Base-by-base conservation (phyloP, 2,888 invertebrate species). In the Nomada fucata region DNA sequence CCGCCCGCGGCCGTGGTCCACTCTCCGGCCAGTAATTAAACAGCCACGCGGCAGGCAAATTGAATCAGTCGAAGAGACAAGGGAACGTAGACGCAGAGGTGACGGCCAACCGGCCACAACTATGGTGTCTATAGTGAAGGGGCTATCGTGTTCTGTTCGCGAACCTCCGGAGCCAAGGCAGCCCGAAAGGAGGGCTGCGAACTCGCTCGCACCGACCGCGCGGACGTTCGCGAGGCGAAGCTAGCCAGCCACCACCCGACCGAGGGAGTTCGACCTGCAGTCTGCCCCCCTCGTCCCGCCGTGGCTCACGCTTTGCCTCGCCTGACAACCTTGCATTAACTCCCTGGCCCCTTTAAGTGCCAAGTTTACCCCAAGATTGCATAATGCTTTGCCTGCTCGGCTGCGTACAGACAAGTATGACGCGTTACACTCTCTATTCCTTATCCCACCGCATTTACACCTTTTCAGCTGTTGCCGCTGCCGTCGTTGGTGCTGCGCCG, bases 61-160 rank as follows among this genome's bases (percentile, higher is more conserved):
- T 93, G 93, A 93, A 93, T 93, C 93, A 93, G 93, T 93, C 92
- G 89, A 91, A 92, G 92, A 93, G 93, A 93, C 93, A 92, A 93
- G 93, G 93, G 92, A 92, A 88, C 92, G 91, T 91, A 89, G 92
- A 92, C 92, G 90, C 92, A 92, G 93, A 93, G 92, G 91, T 93
- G 93, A 93, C 93, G 93, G 92, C 92, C 92, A 92, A 93, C 93
- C 92, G 91, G 92, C 93, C 93, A 88, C 93, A 93, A 92, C 93
- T 92, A 92, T 91, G 89, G 92, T 89, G 88, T 91, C 91, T 89
- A 90, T 91, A 91, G 89, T 88, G 90, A 87, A 88, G 87, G 86
- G 87, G 79, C 85, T 88, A 89, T 88, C 88, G 87, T 85, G 69
- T 44, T 63, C 73, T 79, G 85, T 76, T 86, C 79, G 81, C 77